Conservation (phyloP, 2,888 invertebrate genomes). For the Buathra laborator region DNA sequence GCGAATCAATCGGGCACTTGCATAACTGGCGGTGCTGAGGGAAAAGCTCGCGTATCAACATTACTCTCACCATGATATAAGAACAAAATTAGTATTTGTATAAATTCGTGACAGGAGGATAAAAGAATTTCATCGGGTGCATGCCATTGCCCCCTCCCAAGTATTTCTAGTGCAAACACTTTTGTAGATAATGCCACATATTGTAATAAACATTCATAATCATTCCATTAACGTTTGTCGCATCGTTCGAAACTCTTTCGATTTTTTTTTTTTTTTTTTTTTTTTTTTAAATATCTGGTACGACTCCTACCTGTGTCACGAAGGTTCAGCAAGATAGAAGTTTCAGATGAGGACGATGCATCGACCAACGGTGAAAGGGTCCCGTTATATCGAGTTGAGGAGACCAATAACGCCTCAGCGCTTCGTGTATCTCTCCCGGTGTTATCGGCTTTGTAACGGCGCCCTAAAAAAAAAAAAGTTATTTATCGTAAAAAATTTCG, state of each 20-base stretch:
- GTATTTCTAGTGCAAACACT: constrained; percentile 56
- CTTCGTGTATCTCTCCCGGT: constrained; percentile 93
- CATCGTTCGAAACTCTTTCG: background rate
- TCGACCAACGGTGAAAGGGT: constrained; percentile 82
- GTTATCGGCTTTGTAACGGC: constrained; percentile 90
- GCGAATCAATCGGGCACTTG: constrained; percentile 87
- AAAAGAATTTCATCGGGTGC: constrained; percentile 42
- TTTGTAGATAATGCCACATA: constrained; percentile 72
- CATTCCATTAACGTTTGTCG: constrained; percentile 49
- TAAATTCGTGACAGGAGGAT: constrained; percentile 79
- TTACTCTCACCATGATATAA: constrained; percentile 86
- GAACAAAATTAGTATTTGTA: constrained; percentile 82
- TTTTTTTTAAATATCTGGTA: background rate
- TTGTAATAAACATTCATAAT: constrained; percentile 71
- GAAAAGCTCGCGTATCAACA: constrained; percentile 87
- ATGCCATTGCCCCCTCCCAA: constrained; percentile 37
- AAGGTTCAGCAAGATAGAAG: constrained; percentile 78
- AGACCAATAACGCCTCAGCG: constrained; percentile 90
- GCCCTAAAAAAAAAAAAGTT: constrained; percentile 73
- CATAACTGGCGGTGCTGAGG: constrained; percentile 87
- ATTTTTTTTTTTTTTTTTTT: background rate
- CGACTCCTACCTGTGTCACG: constrained; percentile 18
- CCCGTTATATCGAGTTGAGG: constrained; percentile 86
- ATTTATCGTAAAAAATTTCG: background rate
- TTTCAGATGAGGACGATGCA: constrained; percentile 80